These are phyloP conservation scores for Pluvianellus socialis DNA, from an alignment of 2,113 vertebrate species.

Conservation along the genomic window DNA sequence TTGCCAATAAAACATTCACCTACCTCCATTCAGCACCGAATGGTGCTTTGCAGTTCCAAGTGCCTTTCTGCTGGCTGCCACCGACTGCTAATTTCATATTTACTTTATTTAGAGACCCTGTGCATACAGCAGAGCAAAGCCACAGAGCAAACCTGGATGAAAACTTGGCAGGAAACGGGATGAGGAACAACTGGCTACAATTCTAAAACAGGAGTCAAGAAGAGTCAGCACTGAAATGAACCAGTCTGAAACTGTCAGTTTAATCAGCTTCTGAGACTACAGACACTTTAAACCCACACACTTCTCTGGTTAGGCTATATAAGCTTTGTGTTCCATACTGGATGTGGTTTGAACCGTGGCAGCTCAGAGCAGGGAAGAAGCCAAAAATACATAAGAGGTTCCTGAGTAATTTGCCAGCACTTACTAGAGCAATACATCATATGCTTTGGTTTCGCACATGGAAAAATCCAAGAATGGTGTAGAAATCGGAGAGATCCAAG, in stretches of 20 bases:
- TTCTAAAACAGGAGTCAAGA: not conserved
- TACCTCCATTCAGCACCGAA: not conserved
- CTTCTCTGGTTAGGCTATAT: not conserved
- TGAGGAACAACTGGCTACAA: not conserved
- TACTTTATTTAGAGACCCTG: not conserved
- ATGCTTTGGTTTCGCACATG: not conserved
- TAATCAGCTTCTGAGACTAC: not conserved
- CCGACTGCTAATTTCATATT: not conserved
- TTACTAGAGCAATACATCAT: not conserved
- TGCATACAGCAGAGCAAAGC: not conserved
- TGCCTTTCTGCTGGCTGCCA: not conserved
- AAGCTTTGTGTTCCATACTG: not conserved
- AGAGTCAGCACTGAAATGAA: not conserved
- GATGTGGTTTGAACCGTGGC: not conserved
- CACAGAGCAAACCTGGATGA: not conserved
- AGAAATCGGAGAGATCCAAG: not conserved
- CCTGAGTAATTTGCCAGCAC: not conserved
- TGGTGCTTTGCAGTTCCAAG: not conserved
- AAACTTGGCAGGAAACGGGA: not conserved
- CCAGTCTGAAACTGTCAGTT: not conserved
- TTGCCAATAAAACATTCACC: not conserved
- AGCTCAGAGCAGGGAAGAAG: not conserved
- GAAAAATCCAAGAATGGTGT: not conserved
- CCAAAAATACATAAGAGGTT: not conserved
- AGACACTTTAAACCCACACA: not conserved